These are phyloP conservation scores for Sebastes matsubarae DNA, from an alignment of 2,797 vertebrate species.

Conservation along the genomic window DNA sequence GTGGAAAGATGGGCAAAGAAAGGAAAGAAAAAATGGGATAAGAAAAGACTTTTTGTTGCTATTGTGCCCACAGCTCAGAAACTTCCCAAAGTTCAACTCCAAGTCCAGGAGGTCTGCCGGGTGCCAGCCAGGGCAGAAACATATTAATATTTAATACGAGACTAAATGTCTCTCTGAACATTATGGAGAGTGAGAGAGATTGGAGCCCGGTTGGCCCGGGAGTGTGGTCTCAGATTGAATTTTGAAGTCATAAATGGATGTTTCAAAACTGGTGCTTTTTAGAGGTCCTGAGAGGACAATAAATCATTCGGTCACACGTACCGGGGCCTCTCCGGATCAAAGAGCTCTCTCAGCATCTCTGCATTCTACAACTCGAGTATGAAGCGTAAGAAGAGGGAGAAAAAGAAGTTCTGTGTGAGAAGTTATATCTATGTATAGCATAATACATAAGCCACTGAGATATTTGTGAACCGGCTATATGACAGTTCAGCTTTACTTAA, in stretches of 20 bases:
- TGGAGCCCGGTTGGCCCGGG: not conserved
- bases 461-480: not conserved
- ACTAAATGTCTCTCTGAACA: constrained; percentile 37
- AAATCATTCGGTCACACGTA: constrained; percentile 57
- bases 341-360: constrained; percentile 53
- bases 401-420: constrained; percentile 1
- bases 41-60: not conserved
- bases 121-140: constrained; percentile 23
- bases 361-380: not conserved
- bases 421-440: not conserved
- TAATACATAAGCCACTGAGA: not conserved
- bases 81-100: constrained; percentile 36
- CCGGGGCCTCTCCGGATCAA: constrained; percentile 35
- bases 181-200: not conserved
- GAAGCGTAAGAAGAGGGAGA: constrained; percentile 7
- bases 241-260: constrained; percentile 60
- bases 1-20: not conserved
- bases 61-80: constrained; percentile 7
- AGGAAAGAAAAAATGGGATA: not conserved
- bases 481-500: not conserved
- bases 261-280: constrained; percentile 51
- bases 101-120: constrained; percentile 3
- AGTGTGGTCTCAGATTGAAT: constrained; percentile 51
- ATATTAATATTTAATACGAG: constrained; percentile 56
- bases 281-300: constrained; percentile 51